A percentile compares a stretch with the other conserved stretches of the same genome.
phyloP scores from a whole-genome alignment of 2,888 invertebrate genomes.

The Hanleya hanleyi region DNA sequence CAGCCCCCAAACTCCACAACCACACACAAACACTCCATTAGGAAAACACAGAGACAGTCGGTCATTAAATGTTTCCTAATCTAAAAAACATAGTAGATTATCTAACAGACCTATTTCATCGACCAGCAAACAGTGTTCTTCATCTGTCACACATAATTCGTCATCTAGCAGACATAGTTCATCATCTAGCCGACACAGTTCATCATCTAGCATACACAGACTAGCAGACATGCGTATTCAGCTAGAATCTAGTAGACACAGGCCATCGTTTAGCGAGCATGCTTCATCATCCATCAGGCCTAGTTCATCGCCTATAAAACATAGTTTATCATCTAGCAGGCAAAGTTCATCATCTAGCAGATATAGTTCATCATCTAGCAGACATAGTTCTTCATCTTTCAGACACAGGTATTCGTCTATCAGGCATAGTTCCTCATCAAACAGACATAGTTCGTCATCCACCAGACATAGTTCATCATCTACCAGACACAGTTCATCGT shows the following conservation, averaged over 20 bases:
- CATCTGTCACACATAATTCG: not conserved
- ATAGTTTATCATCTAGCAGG: too few species aligned
- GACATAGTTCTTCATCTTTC: not conserved
- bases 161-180: not conserved
- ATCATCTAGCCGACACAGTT: not conserved
- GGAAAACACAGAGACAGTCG: too few species aligned
- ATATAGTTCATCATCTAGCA: not conserved
- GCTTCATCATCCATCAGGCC: too few species aligned
- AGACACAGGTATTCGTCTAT: not conserved
- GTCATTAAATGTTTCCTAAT: too few species aligned
- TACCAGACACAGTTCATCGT: not conserved
- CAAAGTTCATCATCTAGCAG: not conserved
- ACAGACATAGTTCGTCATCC: not conserved
- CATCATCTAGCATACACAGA: too few species aligned
- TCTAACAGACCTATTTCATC: not conserved
- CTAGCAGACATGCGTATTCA: too few species aligned
- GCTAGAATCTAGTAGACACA: too few species aligned
- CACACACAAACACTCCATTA: too few species aligned
- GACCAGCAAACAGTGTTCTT: not conserved
- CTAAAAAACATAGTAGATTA: too few species aligned
- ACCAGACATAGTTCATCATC: not conserved
- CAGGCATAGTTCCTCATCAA: not conserved
- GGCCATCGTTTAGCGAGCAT: too few species aligned
- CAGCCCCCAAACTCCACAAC: too few species aligned
- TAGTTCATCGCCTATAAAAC: too few species aligned